Evolutionary conservation across 2,797 vertebrate species (phyloP).

Genomic region (Karalla daura): DNA sequence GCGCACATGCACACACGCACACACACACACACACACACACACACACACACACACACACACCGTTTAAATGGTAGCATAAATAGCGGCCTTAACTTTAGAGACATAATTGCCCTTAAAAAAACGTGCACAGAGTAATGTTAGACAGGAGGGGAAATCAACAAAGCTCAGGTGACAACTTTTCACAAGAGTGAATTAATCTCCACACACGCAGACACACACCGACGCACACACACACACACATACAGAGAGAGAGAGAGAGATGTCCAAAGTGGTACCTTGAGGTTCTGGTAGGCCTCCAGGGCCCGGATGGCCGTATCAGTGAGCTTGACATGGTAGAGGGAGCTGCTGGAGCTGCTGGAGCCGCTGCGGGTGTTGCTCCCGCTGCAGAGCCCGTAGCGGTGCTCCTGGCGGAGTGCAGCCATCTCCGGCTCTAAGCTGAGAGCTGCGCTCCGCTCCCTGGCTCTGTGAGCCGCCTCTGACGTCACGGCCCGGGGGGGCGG

Average conservation of each 20-base stretch:
- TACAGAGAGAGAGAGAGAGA: neutral
- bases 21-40: too few relatives aligned
- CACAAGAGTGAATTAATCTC: conserved; percentile 6
- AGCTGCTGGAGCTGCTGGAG: conserved; percentile 71
- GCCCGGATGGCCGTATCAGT: conserved; percentile 87
- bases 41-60: too few relatives aligned
- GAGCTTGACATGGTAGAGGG: conserved; percentile 87
- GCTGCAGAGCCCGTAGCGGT: conserved; percentile 83
- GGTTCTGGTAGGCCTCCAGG: conserved; percentile 85
- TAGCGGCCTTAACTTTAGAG: too few relatives aligned
- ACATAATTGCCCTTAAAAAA: neutral
- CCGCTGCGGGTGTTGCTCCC: conserved; percentile 69
- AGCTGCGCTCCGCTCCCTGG: conserved; percentile 73
- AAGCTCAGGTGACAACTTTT: conserved; percentile 54
- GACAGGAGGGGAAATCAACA: neutral
- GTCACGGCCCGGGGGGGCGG: too few relatives aligned
- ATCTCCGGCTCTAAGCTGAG: conserved; percentile 78
- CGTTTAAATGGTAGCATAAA: too few relatives aligned
- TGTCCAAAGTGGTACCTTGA: conserved; percentile 87
- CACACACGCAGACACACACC: neutral
- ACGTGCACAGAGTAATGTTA: neutral
- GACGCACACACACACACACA: neutral
- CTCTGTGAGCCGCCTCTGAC: conserved; percentile 63
- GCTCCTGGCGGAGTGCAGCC: conserved; percentile 83
- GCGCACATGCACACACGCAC: too few relatives aligned